Evolutionary conservation across 1,140 invertebrate genomes (phyloP).

Genomic region (Achroia grisella): DNA sequence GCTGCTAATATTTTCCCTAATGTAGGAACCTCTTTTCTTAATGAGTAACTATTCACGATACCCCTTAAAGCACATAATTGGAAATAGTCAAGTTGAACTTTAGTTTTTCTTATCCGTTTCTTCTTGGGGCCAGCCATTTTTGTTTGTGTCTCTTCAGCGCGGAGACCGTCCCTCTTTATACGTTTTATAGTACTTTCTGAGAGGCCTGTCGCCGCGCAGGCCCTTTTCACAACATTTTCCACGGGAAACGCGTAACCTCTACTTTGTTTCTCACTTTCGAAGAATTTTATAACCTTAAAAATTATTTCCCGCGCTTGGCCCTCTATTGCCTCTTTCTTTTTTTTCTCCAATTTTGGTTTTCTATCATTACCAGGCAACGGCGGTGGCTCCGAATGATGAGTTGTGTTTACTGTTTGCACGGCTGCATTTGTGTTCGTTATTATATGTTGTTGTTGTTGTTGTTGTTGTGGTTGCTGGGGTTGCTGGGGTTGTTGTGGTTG

Average conservation of each 20-base stretch:
- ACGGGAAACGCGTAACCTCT: constrained; percentile 61
- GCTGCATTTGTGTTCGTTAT: constrained; percentile 2
- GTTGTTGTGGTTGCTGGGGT: neutral
- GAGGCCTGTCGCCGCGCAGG: constrained; percentile 56
- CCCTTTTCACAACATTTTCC: constrained; percentile 60
- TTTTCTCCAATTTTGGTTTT: constrained; percentile 45
- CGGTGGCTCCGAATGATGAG: constrained; percentile 20
- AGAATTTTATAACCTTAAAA: constrained; percentile 64
- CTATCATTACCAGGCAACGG: constrained; percentile 17
- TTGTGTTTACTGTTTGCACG: constrained; percentile 1
- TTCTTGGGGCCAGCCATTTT: constrained; percentile 64
- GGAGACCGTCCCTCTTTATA: constrained; percentile 56
- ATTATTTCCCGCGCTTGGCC: constrained; percentile 61
- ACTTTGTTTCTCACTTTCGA: constrained; percentile 65
- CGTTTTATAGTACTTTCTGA: constrained; percentile 64
- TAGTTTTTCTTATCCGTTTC: constrained; percentile 56
- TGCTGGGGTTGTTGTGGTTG: constrained; percentile 1
- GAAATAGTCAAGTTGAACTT: constrained; percentile 63
- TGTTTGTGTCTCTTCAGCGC: constrained; percentile 58
- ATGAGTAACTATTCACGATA: constrained; percentile 55
- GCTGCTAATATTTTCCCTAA: constrained; percentile 57
- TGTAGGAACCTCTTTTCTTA: constrained; percentile 58
- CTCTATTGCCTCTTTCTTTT: constrained; percentile 62
- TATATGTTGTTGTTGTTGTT: neutral
- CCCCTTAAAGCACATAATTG: constrained; percentile 55